Conservation (phyloP, 2,113 vertebrate genomes). For the Mohoua ochrocephala region DNA sequence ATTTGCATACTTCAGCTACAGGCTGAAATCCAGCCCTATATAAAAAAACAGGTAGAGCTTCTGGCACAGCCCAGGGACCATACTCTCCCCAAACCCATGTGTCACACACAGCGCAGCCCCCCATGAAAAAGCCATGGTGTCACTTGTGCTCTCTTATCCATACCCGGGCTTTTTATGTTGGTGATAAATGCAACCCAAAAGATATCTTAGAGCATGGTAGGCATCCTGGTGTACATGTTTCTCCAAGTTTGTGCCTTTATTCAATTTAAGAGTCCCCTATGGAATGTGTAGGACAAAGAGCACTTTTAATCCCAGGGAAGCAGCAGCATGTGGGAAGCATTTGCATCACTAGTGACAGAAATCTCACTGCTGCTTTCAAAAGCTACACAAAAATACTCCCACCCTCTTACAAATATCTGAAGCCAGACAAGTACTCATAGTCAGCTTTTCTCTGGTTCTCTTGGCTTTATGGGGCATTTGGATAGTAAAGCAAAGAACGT, state of each 20-base stretch:
- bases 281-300: not conserved
- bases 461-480: not conserved
- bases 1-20: not conserved
- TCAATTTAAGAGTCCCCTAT: not conserved
- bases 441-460: not conserved
- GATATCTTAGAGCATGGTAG: not conserved
- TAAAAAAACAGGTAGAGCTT: not conserved
- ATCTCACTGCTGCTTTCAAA: not conserved
- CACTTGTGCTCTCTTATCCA: not conserved
- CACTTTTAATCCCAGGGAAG: not conserved
- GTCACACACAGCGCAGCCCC: not conserved
- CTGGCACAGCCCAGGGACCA: not conserved
- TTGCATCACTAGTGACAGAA: not conserved
- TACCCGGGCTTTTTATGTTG: not conserved
- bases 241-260: not conserved
- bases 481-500: not conserved
- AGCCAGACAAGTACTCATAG: not conserved
- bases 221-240: not conserved
- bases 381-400: not conserved
- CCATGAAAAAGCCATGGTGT: not conserved
- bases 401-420: not conserved
- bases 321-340: slow-evolving; percentile 2
- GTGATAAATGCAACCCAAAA: not conserved
- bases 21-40: not conserved
- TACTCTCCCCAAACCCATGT: not conserved